Base-by-base conservation (phyloP, 1,140 invertebrate genomes). In the Drosophila ironensis region DNA sequence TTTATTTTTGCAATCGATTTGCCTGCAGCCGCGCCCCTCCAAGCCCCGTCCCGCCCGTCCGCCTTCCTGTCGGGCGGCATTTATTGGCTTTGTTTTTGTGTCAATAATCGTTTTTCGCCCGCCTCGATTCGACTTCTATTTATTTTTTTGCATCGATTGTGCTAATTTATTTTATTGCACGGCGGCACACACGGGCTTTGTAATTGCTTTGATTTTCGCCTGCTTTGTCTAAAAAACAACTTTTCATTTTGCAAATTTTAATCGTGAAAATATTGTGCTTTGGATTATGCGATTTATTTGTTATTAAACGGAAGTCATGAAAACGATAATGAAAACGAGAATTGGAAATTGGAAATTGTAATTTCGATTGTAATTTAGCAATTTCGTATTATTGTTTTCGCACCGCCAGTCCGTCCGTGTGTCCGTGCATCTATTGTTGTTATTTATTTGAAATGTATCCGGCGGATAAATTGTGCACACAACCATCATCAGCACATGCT, bases 241-340 rank as follows among this genome's bases (percentile, higher is more conserved):
- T 33, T 14, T 33, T 84, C 82, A 88, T 84, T 88, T 88, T 88
- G 84, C 17, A 84, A 87, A 88, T 88, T 88, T 88, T 88, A 88
- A 88, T 88, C 88, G 84, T 75, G 61, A 45, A 72, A 88, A 88
- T 88, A 88, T 88, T 88, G 66, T 88, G 73, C 54, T 73, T 70
- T 44, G 64, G 84, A 88, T 88, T 88, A 88, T 88, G 84, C 86
- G 84, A 88, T 88, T 88, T 88, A 88, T 88, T 88, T 88, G 84
- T 88, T 88, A 84, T 88, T 80, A 80, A 88, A 80, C 84, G 78
- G 78, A 87, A 88, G 84, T 87, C 84, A 88, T 87, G 73, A 84
- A 81, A 82, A 63, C 44, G 59, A 75, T n/a, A n/a, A n/a, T n/a
- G n/a, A n/a, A n/a, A n/a, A n/a, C n/a, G n/a, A n/a, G n/a, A n/a